These are phyloP conservation scores for Nebria salina DNA, from an alignment of 2,888 invertebrate genomes.

Conservation along the genomic window DNA sequence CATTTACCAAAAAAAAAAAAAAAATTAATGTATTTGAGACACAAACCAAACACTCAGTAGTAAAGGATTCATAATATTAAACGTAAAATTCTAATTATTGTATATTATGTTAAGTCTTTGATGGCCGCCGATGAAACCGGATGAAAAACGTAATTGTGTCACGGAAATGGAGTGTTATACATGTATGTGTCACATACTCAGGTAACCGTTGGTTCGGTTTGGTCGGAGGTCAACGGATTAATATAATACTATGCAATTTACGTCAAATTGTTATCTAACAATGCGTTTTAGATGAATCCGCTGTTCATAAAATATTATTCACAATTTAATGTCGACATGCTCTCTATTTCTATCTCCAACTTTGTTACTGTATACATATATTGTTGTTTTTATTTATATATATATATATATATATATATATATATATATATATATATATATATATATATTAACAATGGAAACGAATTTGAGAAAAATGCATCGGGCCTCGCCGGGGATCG, in stretches of 20 bases:
- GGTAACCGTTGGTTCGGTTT: not conserved
- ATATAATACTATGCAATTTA: conserved; percentile 1
- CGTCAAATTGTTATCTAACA: conserved; percentile 1
- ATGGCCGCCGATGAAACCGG: no score
- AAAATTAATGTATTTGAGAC: no score
- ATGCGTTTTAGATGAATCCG: conserved; percentile 11
- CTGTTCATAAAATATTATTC: not conserved
- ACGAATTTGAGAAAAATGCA: no score
- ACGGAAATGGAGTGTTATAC: not conserved
- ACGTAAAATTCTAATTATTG: no score
- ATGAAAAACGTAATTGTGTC: no score
- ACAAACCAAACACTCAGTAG: no score
- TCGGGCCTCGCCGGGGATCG: no score
- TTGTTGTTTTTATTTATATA: conserved; percentile 11
- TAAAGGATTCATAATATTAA: no score
- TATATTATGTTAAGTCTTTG: no score
- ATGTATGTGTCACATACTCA: not conserved
- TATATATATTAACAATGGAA: no score
- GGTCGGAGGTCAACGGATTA: not conserved
- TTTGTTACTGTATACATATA: conserved; percentile 1
- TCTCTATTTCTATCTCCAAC: conserved; percentile 21
- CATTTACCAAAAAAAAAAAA: no score
- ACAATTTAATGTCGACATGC: conserved; percentile 25
- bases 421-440: not conserved
- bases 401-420: not conserved